A percentile compares a stretch with the other conserved stretches of the same genome.
Conservation (phyloP, 2,797 vertebrate species). For the Moxostoma hubbsi region DNA sequence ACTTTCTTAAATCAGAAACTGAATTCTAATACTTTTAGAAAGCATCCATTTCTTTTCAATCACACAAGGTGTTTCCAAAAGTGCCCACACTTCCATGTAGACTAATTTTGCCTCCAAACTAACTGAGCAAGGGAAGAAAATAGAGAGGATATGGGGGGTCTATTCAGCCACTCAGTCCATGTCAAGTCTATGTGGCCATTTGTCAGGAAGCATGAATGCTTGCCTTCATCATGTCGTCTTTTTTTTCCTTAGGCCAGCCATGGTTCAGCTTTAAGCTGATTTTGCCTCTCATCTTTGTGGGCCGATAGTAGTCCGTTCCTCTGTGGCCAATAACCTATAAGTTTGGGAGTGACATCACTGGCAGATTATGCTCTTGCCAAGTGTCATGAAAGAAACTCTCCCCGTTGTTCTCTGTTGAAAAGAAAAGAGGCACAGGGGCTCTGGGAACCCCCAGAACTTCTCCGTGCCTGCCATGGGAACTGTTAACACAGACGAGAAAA, state of each 20-base stretch:
- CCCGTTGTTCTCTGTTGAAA: slow-evolving; percentile 68
- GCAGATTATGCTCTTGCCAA: slow-evolving; percentile 71
- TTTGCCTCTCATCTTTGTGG: slow-evolving; percentile 66
- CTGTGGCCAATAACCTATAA: slow-evolving; percentile 72
- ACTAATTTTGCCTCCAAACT: slow-evolving; percentile 40
- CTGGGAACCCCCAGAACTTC: slow-evolving; percentile 74
- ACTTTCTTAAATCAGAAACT: neutral
- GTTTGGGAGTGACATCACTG: slow-evolving; percentile 72
- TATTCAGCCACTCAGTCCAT: slow-evolving; percentile 54
- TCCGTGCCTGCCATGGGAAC: slow-evolving; percentile 70
- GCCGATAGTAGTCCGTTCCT: slow-evolving; percentile 75
- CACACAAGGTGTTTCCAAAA: slow-evolving; percentile 16
- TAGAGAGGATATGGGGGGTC: slow-evolving; percentile 29
- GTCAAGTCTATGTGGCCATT: slow-evolving; percentile 71
- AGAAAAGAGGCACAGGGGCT: slow-evolving; percentile 69
- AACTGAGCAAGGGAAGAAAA: slow-evolving; percentile 22
- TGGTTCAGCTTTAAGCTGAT: slow-evolving; percentile 68
- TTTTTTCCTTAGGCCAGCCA: slow-evolving; percentile 68
- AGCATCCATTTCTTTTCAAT: slow-evolving; percentile 3
- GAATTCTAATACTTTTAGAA: neutral
- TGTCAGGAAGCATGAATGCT: slow-evolving; percentile 64
- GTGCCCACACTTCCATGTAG: slow-evolving; percentile 22
- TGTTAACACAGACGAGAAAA: slow-evolving; percentile 55
- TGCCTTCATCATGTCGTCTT: slow-evolving; percentile 49
- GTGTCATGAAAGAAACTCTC: slow-evolving; percentile 66